These are phyloP conservation scores for Crossoptilon crossoptilon DNA, from an alignment of 2,797 vertebrate species.

Conservation along the genomic window DNA sequence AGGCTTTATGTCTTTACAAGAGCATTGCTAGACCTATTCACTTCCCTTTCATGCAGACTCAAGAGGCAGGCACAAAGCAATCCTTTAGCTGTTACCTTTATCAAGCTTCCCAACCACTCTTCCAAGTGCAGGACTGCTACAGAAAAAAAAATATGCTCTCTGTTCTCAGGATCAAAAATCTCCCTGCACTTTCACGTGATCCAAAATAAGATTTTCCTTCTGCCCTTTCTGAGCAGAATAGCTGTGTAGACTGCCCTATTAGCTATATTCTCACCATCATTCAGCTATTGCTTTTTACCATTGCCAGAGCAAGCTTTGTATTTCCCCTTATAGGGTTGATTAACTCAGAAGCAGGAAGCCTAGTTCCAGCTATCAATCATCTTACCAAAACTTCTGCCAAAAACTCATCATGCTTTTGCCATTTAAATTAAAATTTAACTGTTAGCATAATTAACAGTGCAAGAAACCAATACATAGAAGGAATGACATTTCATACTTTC, in stretches of 20 bases:
- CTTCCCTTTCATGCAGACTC: background rate
- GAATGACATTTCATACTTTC: background rate
- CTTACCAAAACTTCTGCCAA: background rate
- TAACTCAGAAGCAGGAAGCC: background rate
- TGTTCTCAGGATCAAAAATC: background rate
- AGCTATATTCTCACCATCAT: background rate
- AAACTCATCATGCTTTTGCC: background rate
- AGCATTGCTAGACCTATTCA: background rate
- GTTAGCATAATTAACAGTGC: background rate
- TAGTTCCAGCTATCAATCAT: background rate
- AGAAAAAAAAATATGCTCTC: background rate
- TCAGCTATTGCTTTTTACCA: background rate
- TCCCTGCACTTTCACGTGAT: background rate
- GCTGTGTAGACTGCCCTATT: background rate
- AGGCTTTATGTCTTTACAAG: background rate
- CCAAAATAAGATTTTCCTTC: background rate
- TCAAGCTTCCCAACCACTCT: background rate
- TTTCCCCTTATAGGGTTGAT: background rate
- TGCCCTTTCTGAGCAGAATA: background rate
- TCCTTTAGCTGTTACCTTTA: background rate
- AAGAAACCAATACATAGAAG: background rate
- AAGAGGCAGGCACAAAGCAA: background rate
- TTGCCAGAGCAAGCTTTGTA: background rate
- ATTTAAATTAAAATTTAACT: slow-evolving; percentile 31
- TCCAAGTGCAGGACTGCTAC: background rate